Conservation (phyloP, 2,888 invertebrate species). For the Sesia bembeciformis region DNA sequence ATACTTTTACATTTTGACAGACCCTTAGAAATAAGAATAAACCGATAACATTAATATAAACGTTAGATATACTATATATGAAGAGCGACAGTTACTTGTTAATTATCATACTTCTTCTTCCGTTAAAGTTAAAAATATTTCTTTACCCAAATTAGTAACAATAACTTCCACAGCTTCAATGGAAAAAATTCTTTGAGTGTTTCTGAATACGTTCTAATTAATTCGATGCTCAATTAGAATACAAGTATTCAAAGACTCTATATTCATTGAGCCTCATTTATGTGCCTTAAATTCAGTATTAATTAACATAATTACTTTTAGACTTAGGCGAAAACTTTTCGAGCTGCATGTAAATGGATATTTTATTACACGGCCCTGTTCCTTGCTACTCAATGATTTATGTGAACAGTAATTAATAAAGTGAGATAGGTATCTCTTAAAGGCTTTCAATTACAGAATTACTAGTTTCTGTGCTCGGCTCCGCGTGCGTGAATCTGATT, state of each 20-base stretch:
- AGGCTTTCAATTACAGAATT: too few species aligned
- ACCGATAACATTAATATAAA: too few species aligned
- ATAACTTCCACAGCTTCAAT: background rate
- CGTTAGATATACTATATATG: too few species aligned
- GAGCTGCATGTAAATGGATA: background rate
- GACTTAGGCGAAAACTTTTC: background rate
- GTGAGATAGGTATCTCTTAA: too few species aligned
- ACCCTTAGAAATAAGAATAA: too few species aligned
- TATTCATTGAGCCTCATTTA: background rate
- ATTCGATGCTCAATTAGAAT: constrained; percentile 5
- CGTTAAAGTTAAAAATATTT: background rate
- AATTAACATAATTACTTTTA: background rate
- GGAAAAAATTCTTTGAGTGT: constrained; percentile 5
- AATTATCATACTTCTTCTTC: too few species aligned
- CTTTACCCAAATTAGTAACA: background rate
- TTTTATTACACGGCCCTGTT: background rate
- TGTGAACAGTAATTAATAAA: too few species aligned
- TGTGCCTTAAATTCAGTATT: background rate
- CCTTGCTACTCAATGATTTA: background rate
- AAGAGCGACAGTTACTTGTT: too few species aligned
- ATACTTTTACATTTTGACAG: too few species aligned
- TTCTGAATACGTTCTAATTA: constrained; percentile 13
- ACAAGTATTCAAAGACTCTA: background rate
- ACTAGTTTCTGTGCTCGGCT: too few species aligned
- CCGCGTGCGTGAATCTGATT: too few species aligned